Percentiles rank a stretch among this genome's conserved stretches.
These are phyloP conservation scores for Theodoxus fluviatilis DNA, from an alignment of 2,888 invertebrate species.

Conservation along the genomic window DNA sequence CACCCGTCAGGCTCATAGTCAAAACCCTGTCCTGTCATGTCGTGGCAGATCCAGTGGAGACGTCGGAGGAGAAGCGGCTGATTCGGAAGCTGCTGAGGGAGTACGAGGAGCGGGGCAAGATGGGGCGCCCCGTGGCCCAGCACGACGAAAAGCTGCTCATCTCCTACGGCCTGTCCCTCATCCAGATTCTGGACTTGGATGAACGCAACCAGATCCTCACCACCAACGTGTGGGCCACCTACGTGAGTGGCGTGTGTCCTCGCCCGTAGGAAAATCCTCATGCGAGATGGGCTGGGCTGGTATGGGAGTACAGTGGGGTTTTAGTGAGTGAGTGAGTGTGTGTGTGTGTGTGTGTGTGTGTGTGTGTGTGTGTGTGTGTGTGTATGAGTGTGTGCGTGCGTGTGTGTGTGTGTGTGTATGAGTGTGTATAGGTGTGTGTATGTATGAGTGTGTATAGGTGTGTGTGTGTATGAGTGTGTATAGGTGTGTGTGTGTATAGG, in stretches of 20 bases:
- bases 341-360: neutral
- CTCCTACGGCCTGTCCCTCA: conserved; percentile 61
- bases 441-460: too few species aligned
- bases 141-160: conserved; percentile 59
- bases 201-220: conserved; percentile 65
- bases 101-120: conserved; percentile 58
- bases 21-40: too few species aligned
- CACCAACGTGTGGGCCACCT: conserved; percentile 65
- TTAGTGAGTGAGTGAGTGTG: neutral
- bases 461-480: too few species aligned
- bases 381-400: neutral
- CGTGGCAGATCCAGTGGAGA: conserved; percentile 48
- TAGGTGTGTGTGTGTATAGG: too few species aligned
- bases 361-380: neutral
- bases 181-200: conserved; percentile 66
- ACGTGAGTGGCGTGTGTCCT: too few species aligned
- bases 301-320: too few species aligned
- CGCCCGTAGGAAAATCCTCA: too few species aligned
- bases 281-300: too few species aligned
- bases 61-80: conserved; percentile 63
- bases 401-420: too few species aligned
- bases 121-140: conserved; percentile 62
- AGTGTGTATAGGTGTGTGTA: too few species aligned
- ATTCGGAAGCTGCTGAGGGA: conserved; percentile 58
- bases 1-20: too few species aligned